Conservation (phyloP, 2,113 vertebrate species). For the Phocoena phocoena region DNA sequence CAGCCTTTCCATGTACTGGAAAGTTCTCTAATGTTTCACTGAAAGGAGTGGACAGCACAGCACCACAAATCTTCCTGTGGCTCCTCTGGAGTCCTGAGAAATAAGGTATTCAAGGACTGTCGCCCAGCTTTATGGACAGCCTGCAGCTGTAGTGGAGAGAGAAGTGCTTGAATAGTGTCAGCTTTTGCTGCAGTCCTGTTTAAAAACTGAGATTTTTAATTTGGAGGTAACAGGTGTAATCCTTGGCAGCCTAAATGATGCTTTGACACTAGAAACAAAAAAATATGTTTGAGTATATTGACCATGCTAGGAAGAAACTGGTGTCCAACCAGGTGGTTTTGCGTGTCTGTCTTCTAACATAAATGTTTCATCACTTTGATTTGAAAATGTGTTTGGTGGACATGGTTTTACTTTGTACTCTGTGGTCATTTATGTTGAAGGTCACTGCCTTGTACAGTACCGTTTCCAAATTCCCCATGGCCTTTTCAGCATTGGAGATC, state of each 20-base stretch:
- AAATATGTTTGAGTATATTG: not conserved
- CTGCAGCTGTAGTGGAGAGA: not conserved
- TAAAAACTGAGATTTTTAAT: not conserved
- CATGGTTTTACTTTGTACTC: not conserved
- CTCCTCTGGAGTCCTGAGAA: not conserved
- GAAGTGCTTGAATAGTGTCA: not conserved
- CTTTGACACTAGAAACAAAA: slow-evolving; percentile 6
- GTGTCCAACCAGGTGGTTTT: not conserved
- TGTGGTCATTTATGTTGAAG: not conserved
- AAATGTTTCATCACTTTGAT: not conserved
- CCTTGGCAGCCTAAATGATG: not conserved
- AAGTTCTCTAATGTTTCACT: not conserved
- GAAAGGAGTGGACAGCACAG: not conserved
- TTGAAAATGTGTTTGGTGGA: not conserved
- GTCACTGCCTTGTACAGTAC: not conserved
- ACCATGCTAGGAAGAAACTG: not conserved
- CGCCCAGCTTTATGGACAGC: not conserved
- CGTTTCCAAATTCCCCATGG: not conserved
- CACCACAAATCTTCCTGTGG: not conserved
- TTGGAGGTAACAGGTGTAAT: not conserved
- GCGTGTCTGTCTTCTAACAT: not conserved
- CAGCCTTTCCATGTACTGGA: not conserved
- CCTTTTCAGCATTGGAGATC: not conserved
- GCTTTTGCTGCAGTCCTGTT: not conserved
- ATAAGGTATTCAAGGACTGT: not conserved